Percentiles rank a stretch among this genome's conserved stretches.
phyloP scores from a whole-genome alignment of 2,113 vertebrate species.

The Paradisaea rubra region DNA sequence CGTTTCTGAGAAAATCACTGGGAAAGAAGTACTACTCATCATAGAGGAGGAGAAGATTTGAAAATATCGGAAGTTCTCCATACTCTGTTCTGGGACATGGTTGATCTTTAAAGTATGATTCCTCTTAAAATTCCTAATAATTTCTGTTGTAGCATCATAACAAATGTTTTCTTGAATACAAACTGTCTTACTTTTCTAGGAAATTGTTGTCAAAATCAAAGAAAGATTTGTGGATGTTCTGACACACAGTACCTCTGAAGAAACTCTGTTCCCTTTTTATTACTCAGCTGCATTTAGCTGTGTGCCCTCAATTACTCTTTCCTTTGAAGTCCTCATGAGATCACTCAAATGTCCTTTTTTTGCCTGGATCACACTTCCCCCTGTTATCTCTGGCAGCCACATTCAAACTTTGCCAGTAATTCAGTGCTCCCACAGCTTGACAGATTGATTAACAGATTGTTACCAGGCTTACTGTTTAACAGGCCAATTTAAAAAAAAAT shows the following conservation, averaged over 20 bases:
- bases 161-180: neutral
- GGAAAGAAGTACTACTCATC: neutral
- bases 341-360: constrained; percentile 23
- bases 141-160: neutral
- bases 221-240: neutral
- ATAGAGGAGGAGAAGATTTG: neutral
- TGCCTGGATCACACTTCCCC: neutral
- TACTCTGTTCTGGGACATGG: neutral
- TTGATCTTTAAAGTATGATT: neutral
- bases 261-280: neutral
- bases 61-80: neutral
- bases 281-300: neutral
- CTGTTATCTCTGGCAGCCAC: neutral
- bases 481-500: neutral
- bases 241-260: neutral
- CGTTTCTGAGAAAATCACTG: neutral
- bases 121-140: neutral
- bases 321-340: constrained; percentile 16
- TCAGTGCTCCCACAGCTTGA: constrained; percentile 29
- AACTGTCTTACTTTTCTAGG: neutral
- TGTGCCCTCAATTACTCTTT: neutral
- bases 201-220: neutral
- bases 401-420: constrained; percentile 30
- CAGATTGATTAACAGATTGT: constrained; percentile 60
- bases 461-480: constrained; percentile 31